phyloP scores from a whole-genome alignment of 2,797 vertebrate genomes.

The Adelosebastes latens region DNA sequence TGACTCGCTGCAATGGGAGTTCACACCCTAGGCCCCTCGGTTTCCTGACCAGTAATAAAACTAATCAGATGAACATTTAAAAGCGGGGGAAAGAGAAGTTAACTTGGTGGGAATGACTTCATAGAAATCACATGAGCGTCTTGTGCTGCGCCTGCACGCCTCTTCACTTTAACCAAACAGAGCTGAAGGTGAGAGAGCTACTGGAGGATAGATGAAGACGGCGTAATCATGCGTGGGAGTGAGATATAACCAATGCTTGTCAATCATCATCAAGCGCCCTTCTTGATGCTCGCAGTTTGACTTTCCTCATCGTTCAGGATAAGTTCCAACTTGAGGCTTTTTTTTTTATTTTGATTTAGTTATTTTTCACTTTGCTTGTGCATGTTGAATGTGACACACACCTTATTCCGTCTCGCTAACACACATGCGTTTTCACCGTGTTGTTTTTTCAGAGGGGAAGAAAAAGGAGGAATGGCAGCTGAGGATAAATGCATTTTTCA shows the following conservation, averaged over 20 bases:
- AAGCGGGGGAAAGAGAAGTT: conserved; percentile 52
- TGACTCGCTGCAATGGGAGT: conserved; percentile 45
- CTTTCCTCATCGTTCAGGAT: conserved; percentile 63
- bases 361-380: conserved; percentile 57
- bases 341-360: conserved; percentile 39
- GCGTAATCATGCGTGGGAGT: conserved; percentile 73
- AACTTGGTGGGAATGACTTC: conserved; percentile 61
- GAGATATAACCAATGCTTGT: conserved; percentile 68
- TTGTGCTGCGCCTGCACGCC: conserved; percentile 65
- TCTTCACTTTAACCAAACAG: conserved; percentile 76
- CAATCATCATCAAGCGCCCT: conserved; percentile 76
- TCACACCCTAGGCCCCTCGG: conserved; percentile 38
- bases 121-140: conserved; percentile 59
- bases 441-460: conserved; percentile 44
- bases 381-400: conserved; percentile 67
- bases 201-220: conserved; percentile 69
- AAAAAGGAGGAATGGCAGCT: conserved; percentile 66
- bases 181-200: conserved; percentile 76
- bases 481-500: conserved; percentile 83
- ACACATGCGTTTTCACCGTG: conserved; percentile 49
- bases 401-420: conserved; percentile 65
- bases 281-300: conserved; percentile 63
- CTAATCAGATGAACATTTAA: conserved; percentile 64
- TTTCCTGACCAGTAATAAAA: conserved; percentile 66
- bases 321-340: conserved; percentile 55